Evolutionary conservation across 2,797 vertebrate genomes (phyloP), one percentile per base, ranked within the genome.

Genomic region (Synanceia verrucosa): DNA sequence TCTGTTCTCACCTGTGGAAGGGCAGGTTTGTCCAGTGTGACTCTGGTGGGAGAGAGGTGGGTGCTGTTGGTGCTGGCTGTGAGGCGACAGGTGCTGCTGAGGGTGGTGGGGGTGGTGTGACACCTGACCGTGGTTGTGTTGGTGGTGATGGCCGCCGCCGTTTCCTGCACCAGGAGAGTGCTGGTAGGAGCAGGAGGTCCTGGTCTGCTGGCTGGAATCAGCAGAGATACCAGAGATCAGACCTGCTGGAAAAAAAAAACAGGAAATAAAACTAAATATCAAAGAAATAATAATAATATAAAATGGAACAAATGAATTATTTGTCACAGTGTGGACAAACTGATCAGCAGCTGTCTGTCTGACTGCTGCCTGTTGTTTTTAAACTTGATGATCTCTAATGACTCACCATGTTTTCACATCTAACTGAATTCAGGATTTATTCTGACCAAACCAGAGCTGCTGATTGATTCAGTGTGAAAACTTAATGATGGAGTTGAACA

Each of bases 181-280:
- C 78, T 96, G 95, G 88, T 95, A 96, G 39, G 95, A 95, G 89
- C 95, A 96, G 18, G 94, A 92, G 33, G 93, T 94, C 69, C 94
- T 93, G 70, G 91, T 73, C 84, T 93, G 94, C 76, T 94, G 95
- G 77, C 89, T 90, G 39, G 95, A 90, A 46, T 96, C 94, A 0
- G 89, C 89, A 33, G 94, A 89, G 83, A 95, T 90, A 33, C 87
- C 94, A n/a, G n/a, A n/a, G 90, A 96, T 95, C 88, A 96, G 80
- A 85, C 94, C 95, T 95, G 86, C 19, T 0, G 3, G 9, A 4
- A n/a, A 6, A 53, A 13, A 23, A 26, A 12, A 13, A 34, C 39
- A 60, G 14, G 47, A 57, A 12, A 26, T 0, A 34, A 1, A 21
- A 26, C 21, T 19, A 34, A 18, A 48, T 14, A 43, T 61, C 44